A percentile compares a stretch with the other conserved stretches of the same genome.
Evolutionary conservation across 2,113 vertebrate genomes (phyloP).

Genomic region (Dasyornis broadbenti): DNA sequence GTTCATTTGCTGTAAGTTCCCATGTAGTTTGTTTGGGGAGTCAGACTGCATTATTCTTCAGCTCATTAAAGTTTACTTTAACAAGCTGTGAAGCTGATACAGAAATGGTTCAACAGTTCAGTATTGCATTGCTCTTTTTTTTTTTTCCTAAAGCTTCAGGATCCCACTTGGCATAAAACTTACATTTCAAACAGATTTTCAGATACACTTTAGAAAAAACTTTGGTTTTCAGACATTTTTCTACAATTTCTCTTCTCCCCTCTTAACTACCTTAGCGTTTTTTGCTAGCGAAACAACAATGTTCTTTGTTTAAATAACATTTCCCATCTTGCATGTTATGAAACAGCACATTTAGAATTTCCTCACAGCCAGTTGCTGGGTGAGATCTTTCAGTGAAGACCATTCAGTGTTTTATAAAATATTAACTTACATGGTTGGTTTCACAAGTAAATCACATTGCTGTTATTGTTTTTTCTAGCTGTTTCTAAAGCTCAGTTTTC

Average conservation of each 20-base stretch:
- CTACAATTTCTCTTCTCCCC: background rate
- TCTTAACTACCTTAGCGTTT: conserved; percentile 8
- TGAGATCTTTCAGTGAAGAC: background rate
- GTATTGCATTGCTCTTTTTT: background rate
- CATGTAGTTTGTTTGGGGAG: conserved; percentile 35
- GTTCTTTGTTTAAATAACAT: conserved; percentile 35
- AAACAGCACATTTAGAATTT: conserved; percentile 34
- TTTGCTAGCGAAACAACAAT: background rate
- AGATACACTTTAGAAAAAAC: background rate
- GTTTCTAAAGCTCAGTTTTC: background rate
- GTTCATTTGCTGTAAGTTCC: background rate
- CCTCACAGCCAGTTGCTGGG: background rate
- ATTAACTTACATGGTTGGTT: background rate
- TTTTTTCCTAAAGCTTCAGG: background rate
- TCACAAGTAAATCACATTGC: background rate
- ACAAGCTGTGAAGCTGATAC: conserved; percentile 43
- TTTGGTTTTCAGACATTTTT: background rate
- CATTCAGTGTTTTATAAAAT: background rate
- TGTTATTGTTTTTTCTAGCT: background rate
- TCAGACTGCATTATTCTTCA: conserved; percentile 25
- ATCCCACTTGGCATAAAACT: conserved; percentile 21
- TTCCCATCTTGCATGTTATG: background rate
- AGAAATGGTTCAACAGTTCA: conserved; percentile 42
- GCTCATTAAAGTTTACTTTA: conserved; percentile 49
- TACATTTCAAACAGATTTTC: conserved; percentile 19